Evolutionary conservation across 2,113 vertebrate species (phyloP).

Genomic region (Bagarius yarrelli): DNA sequence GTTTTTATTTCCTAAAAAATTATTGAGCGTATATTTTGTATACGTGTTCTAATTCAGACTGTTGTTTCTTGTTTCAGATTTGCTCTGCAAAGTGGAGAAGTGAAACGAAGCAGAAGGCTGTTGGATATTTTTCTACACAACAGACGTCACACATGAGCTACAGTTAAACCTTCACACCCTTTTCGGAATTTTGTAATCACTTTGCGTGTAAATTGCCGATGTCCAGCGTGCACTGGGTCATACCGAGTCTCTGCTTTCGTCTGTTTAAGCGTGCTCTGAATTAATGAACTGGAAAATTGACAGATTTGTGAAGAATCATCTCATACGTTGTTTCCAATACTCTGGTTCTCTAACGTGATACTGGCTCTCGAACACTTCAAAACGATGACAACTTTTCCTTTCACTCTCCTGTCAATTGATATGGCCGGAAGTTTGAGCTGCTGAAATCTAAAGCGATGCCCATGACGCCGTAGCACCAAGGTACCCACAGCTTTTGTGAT

Average conservation of each 20-base stretch:
- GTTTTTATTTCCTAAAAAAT: too few species aligned
- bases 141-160: constrained; percentile 30
- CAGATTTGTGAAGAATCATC: constrained; percentile 30
- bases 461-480: constrained; percentile 44
- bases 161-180: constrained; percentile 33
- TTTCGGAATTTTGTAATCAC: constrained; percentile 18
- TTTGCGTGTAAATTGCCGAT: constrained; percentile 7
- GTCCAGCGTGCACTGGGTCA: not conserved
- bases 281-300: constrained; percentile 51
- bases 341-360: constrained; percentile 47
- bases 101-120: not conserved
- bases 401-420: constrained; percentile 23
- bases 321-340: constrained; percentile 22
- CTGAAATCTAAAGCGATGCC: constrained; percentile 50
- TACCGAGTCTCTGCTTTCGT: not conserved
- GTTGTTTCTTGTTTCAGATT: constrained; percentile 56
- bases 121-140: constrained; percentile 18
- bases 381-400: constrained; percentile 44
- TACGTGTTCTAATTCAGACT: not conserved
- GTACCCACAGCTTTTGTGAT: constrained; percentile 71
- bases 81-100: constrained; percentile 52
- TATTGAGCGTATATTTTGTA: too few species aligned
- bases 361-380: constrained; percentile 23
- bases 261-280: constrained; percentile 29
- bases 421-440: constrained; percentile 27